A percentile compares a stretch with the other conserved stretches of the same genome.
These are phyloP conservation scores for Sinosuthora webbiana DNA, from an alignment of 2,113 vertebrate species.

Conservation along the genomic window DNA sequence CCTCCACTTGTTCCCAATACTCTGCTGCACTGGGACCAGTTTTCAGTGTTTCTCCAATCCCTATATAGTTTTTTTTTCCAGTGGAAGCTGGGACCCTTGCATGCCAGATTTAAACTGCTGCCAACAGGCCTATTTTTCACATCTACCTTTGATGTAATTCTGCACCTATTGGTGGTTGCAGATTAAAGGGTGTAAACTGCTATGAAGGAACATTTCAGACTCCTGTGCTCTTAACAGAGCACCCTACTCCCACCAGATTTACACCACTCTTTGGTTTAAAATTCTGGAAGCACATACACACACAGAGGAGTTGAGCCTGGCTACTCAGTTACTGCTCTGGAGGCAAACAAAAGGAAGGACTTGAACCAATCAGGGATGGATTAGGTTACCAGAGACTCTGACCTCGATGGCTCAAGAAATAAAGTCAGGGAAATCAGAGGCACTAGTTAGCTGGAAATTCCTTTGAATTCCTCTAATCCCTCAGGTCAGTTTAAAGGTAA, in stretches of 20 bases:
- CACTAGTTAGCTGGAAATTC: slow-evolving; percentile 63
- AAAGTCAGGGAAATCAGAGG: slow-evolving; percentile 46
- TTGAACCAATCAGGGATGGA: slow-evolving; percentile 34
- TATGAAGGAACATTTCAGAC: not conserved
- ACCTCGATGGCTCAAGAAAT: slow-evolving; percentile 49
- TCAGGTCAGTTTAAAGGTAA: slow-evolving; percentile 67
- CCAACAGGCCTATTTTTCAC: not conserved
- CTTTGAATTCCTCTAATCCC: slow-evolving; percentile 72
- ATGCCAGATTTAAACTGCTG: not conserved
- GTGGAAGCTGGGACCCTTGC: not conserved
- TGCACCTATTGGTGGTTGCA: rapidly evolving
- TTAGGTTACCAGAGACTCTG: slow-evolving; percentile 47
- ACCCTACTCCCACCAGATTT: not conserved
- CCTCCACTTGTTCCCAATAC: not conserved
- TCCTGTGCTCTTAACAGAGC: not conserved
- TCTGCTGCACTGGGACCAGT: not conserved
- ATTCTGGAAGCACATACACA: not conserved
- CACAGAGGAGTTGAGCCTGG: not conserved
- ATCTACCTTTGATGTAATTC: not conserved
- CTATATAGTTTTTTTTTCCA: not conserved
- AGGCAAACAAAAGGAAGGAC: slow-evolving; percentile 44
- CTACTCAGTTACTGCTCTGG: not conserved
- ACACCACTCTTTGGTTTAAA: not conserved
- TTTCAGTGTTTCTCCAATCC: not conserved
- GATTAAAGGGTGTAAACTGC: not conserved